Conservation (phyloP, 2,113 vertebrate genomes). For the Pteruthius melanotis region DNA sequence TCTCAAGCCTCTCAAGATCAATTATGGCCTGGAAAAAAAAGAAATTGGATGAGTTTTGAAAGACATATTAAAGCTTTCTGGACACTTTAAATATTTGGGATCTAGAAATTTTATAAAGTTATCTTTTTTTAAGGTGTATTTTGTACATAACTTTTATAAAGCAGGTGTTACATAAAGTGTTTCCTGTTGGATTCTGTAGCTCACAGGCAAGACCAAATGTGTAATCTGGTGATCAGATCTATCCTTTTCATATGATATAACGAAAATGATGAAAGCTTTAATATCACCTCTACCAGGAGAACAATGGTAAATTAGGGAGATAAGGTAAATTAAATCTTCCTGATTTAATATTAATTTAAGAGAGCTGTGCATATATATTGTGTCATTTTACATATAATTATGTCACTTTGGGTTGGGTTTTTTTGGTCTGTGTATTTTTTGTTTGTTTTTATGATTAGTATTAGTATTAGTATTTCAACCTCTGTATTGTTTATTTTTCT, state of each 20-base stretch:
- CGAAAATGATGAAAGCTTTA: neutral
- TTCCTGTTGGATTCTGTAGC: neutral
- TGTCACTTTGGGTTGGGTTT: rapidly evolving
- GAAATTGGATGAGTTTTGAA: neutral
- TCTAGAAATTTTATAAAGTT: neutral
- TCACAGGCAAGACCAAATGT: neutral
- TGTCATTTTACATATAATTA: neutral
- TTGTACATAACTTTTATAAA: neutral
- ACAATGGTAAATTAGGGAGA: neutral
- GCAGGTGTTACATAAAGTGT: neutral
- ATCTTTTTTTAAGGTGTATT: neutral
- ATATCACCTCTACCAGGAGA: neutral
- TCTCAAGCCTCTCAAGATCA: neutral
- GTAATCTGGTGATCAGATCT: neutral
- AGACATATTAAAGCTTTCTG: neutral
- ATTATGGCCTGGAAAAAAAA: neutral
- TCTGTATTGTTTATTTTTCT: neutral
- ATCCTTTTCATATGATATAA: neutral
- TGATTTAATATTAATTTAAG: neutral
- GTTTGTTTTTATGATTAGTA: neutral
- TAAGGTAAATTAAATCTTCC: neutral
- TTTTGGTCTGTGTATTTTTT: neutral
- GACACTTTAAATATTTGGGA: neutral
- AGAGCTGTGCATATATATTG: neutral
- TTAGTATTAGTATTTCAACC: neutral